phyloP scores from a whole-genome alignment of 2,888 invertebrate species.

The Cyclophora punctaria region DNA sequence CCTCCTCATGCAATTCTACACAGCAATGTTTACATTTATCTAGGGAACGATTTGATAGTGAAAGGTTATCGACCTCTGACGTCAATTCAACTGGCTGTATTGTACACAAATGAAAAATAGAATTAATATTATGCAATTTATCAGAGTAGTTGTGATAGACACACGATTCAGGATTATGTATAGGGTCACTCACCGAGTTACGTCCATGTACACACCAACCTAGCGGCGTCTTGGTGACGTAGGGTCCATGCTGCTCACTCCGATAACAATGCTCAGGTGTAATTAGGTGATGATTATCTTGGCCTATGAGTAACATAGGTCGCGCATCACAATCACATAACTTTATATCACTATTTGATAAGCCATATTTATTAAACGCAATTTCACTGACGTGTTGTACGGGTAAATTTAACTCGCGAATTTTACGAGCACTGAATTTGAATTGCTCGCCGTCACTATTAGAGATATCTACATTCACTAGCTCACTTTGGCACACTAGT shows the following conservation, averaged over 20 bases:
- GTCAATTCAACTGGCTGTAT: too few species aligned
- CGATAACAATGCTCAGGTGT: constrained; percentile 12
- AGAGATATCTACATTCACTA: neutral
- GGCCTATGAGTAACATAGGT: constrained; percentile 14
- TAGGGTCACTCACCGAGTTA: constrained; percentile 5
- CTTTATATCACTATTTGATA: neutral
- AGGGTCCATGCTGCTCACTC: constrained; percentile 1
- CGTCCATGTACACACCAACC: constrained; percentile 11
- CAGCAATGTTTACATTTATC: constrained; percentile 1
- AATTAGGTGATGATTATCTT: constrained; percentile 17
- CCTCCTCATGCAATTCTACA: constrained; percentile 11
- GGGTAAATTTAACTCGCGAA: constrained; percentile 11
- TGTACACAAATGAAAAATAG: too few species aligned
- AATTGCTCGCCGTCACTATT: constrained; percentile 4
- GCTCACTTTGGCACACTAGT: neutral
- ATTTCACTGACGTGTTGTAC: constrained; percentile 12
- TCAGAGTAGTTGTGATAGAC: too few species aligned
- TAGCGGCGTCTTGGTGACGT: constrained; percentile 11
- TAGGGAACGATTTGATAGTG: constrained; percentile 2
- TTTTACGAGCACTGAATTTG: constrained; percentile 8
- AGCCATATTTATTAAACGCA: constrained; percentile 1
- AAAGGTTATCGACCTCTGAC: too few species aligned
- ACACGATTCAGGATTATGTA: constrained; percentile 1
- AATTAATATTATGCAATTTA: too few species aligned
- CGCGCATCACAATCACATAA: constrained; percentile 9